Conservation (phyloP, 2,797 vertebrate species). For the Lates japonicus region DNA sequence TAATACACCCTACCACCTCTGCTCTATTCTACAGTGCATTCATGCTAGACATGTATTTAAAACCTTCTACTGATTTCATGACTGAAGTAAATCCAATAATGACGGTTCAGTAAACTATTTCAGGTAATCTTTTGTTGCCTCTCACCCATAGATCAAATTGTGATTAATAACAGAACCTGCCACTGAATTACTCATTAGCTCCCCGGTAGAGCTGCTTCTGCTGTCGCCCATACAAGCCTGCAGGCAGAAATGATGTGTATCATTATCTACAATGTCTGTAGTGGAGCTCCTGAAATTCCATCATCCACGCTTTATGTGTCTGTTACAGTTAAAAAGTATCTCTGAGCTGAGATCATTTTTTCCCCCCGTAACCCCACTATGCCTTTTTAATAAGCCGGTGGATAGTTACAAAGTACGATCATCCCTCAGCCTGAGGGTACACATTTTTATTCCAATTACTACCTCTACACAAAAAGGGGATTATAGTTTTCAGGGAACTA, state of each 20-base stretch:
- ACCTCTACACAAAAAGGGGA: slow-evolving; percentile 47
- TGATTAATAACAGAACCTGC: slow-evolving; percentile 71
- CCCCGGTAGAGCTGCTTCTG: slow-evolving; percentile 50
- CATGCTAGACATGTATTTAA: slow-evolving; percentile 22
- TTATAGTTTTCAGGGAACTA: slow-evolving; percentile 42
- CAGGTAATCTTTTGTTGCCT: slow-evolving; percentile 53
- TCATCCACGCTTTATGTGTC: slow-evolving; percentile 62
- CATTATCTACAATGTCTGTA: slow-evolving; percentile 64
- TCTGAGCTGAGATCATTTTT: slow-evolving; percentile 28
- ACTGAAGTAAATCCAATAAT: slow-evolving; percentile 53
- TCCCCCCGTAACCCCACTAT: slow-evolving; percentile 7
- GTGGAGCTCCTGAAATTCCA: slow-evolving; percentile 55
- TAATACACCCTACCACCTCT: neutral
- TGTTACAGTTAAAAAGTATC: slow-evolving; percentile 62
- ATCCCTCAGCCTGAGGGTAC: slow-evolving; percentile 59
- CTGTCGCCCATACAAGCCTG: slow-evolving; percentile 44
- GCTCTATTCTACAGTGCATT: slow-evolving; percentile 22
- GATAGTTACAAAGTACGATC: slow-evolving; percentile 51
- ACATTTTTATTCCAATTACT: slow-evolving; percentile 67
- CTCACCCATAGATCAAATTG: slow-evolving; percentile 59
- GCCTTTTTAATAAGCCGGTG: slow-evolving; percentile 65
- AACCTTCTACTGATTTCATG: slow-evolving; percentile 33
- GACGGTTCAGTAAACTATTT: slow-evolving; percentile 62
- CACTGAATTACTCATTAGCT: slow-evolving; percentile 68
- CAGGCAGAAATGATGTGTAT: slow-evolving; percentile 69